phyloP scores from a whole-genome alignment of 1,140 invertebrate genomes.

The Colletes latitarsis region DNA sequence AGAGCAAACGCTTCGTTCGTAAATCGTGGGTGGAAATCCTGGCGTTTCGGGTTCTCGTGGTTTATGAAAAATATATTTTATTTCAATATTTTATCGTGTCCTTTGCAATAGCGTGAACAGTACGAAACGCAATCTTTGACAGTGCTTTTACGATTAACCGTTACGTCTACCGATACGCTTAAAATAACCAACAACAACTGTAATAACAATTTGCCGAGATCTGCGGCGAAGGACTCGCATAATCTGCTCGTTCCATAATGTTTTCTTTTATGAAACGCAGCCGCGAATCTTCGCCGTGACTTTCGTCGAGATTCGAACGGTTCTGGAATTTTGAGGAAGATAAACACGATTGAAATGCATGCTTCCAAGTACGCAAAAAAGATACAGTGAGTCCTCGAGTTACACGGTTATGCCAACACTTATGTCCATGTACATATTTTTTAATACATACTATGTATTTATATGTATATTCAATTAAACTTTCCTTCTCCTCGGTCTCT shows the following conservation, averaged over 20 bases:
- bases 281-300: constrained; percentile 14
- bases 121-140: constrained; percentile 19
- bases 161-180: constrained; percentile 55
- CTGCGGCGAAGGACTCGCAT: constrained; percentile 29
- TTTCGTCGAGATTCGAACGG: not conserved
- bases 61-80: constrained; percentile 71
- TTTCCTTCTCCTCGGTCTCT: no score
- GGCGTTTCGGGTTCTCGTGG: constrained; percentile 20
- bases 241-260: constrained; percentile 4
- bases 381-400: no score
- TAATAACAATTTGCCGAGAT: constrained; percentile 70
- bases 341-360: not conserved
- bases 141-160: constrained; percentile 5
- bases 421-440: no score
- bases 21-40: constrained; percentile 24
- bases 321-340: not conserved
- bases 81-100: constrained; percentile 52
- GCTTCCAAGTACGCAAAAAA: not conserved
- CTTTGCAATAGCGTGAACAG: constrained; percentile 7
- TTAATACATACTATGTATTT: no score
- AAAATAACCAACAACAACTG: constrained; percentile 76
- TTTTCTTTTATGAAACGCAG: constrained; percentile 6
- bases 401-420: no score
- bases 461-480: no score
- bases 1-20: no score